Evolutionary conservation across 2,113 vertebrate genomes (phyloP), one percentile per base, ranked within the genome.

Genomic region (Solenodon paradoxus): DNA sequence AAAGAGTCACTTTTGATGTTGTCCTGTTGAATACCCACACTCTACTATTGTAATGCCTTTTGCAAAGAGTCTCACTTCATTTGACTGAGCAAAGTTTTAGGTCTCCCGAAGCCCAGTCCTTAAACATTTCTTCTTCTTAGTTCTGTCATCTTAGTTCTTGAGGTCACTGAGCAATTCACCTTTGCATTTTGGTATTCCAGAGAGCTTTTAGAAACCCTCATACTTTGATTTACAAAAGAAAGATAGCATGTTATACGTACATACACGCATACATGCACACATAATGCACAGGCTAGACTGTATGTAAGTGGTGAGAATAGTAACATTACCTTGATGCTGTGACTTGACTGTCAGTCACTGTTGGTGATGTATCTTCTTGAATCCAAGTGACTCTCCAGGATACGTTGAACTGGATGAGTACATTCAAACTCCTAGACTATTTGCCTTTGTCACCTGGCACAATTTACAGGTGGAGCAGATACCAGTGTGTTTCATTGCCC

Each of bases 391-490:
- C 20, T 87, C 38, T 93, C 87, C 7, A 22, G 32, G 61, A n/a
- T 75, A 57, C 64, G 30, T 57, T 68, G 84, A 47, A 32, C 22
- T 61, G 85, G 69, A 49, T 17, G 92, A 51, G 40, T 51, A 42
- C 55, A 55, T 82, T 69, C 35, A 64, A 26, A 86, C 42, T 92
- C 59, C 64, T 11, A 40, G 16, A 40, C 71, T 90, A 0, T 92
- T 90, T 40, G n/a, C 57, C n/a, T 82, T 80, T 66, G 68, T 63
- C 22, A 63, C 20, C 40, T 38, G 19, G 30, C 77, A 24, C 35
- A 69, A 2, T 86, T 94, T 96, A 66, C 10, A 61, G 72, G 22
- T 47, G 57, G 88, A 78, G 6, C 9, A 30, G 40, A 77, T 85
- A 71, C 64, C 71, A 9, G 12, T 63, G n/a, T 78, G 24, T 66